These are phyloP conservation scores for Aythya fuligula DNA, from an alignment of 2,797 vertebrate genomes.

Conservation along the genomic window DNA sequence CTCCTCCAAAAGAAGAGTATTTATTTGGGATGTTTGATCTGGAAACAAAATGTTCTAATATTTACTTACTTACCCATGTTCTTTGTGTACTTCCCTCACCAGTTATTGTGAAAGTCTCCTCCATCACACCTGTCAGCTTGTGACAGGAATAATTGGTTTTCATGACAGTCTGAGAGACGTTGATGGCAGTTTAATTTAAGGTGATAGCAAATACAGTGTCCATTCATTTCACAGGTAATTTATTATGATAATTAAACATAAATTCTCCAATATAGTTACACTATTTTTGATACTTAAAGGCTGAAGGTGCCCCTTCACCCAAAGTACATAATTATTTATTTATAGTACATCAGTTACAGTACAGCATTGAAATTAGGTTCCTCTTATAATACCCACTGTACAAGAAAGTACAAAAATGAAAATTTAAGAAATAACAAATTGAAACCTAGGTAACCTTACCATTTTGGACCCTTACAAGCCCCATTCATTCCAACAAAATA, in stretches of 20 bases:
- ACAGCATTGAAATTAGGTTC: not conserved
- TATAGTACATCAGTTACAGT: not conserved
- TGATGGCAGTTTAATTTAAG: not conserved
- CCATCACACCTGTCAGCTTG: slow-evolving; percentile 85
- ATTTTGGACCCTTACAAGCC: not conserved
- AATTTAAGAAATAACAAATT: not conserved
- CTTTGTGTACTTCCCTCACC: slow-evolving; percentile 80
- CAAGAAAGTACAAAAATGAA: too few relatives aligned
- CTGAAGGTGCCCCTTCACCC: not conserved
- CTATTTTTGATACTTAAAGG: not conserved
- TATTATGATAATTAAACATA: not conserved
- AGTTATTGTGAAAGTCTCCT: slow-evolving; percentile 84
- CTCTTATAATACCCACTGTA: not conserved
- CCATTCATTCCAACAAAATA: not conserved
- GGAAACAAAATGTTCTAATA: not conserved
- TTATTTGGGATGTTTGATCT: not conserved
- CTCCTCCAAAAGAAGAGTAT: not conserved
- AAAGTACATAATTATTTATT: not conserved
- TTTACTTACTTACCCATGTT: slow-evolving; percentile 80
- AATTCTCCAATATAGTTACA: not conserved
- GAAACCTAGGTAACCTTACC: not conserved
- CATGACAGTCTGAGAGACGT: slow-evolving; percentile 81
- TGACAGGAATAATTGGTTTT: slow-evolving; percentile 89
- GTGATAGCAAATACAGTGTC: not conserved
- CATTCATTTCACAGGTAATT: not conserved